Evolutionary conservation across 2,113 vertebrate species (phyloP), one percentile per base, ranked within the genome.

Genomic region (Apodemus sylvaticus): DNA sequence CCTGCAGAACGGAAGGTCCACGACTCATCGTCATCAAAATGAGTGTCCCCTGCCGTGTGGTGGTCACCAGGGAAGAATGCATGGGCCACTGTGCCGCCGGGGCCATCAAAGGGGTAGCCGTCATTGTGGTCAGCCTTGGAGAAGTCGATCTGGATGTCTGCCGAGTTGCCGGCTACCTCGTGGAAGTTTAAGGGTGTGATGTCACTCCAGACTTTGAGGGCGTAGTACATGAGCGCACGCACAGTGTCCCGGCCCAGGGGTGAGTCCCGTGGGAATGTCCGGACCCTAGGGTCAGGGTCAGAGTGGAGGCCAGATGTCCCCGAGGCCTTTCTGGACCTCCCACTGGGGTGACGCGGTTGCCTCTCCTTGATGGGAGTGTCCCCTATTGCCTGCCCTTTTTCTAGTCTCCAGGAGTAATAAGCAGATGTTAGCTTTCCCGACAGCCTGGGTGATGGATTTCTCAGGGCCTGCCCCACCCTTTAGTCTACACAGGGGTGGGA

Each of bases 131-230:
- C 99, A 0, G 99, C 99, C 95, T 98, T 99, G 91, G 99, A 99
- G 98, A 99, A 99, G 98, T 99, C 99, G 22, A 99, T 99, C 97
- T 99, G 99, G 98, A 99, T 99, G 97, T 99, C 99, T 0, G 99
- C 99, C 0, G 99, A 96, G 17, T 98, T 99, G 85, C 99, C 99
- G 0, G 99, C 99, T 96, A 99, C 99, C 98, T 99, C 99, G 0
- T 99, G 99, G 98, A 99, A 99, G 97, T 99, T 99, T 19, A 99
- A 98, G 0, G 99, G 99, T 0, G 99, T 98, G 19, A 99, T 99
- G 98, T 99, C 99, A 0, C 99, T 99, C 99, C 99, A 99, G 87
- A 99, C 99, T 97, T 99, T 99, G 96, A 99, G 98, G 17, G 99
- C 99, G 0, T 99, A 99, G 97, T 99, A 99, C 99, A 99, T 99